These are phyloP conservation scores for Nothocercus julius DNA, from an alignment of 2,113 vertebrate genomes.

Conservation along the genomic window DNA sequence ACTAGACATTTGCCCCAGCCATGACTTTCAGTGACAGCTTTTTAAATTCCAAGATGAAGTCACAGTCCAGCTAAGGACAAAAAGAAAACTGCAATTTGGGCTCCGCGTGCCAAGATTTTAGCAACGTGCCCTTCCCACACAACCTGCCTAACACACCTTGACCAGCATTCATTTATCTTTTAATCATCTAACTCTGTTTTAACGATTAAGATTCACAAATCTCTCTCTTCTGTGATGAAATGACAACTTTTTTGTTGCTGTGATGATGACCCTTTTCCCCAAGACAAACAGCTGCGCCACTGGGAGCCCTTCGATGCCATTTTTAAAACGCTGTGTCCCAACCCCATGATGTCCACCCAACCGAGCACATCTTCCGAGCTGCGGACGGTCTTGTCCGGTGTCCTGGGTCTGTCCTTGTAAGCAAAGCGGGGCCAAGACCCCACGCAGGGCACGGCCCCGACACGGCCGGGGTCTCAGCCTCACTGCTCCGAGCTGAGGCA, in stretches of 20 bases:
- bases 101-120: background rate
- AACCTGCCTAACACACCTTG: background rate
- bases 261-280: background rate
- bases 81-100: background rate
- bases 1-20: background rate
- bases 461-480: background rate
- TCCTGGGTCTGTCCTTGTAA: background rate
- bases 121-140: background rate
- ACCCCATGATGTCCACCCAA: background rate
- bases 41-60: constrained; percentile 15
- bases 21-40: constrained; percentile 21
- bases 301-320: background rate
- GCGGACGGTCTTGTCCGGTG: background rate
- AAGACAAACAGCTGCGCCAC: background rate
- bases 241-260: background rate
- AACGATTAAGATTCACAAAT: background rate
- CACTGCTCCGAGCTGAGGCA: background rate
- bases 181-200: background rate
- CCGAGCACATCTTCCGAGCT: background rate
- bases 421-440: background rate
- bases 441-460: background rate
- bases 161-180: background rate
- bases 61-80: background rate
- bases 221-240: background rate
- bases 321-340: background rate